phyloP scores from a whole-genome alignment of 2,888 invertebrate species.

The Poecilobothrus nobilitatus region DNA sequence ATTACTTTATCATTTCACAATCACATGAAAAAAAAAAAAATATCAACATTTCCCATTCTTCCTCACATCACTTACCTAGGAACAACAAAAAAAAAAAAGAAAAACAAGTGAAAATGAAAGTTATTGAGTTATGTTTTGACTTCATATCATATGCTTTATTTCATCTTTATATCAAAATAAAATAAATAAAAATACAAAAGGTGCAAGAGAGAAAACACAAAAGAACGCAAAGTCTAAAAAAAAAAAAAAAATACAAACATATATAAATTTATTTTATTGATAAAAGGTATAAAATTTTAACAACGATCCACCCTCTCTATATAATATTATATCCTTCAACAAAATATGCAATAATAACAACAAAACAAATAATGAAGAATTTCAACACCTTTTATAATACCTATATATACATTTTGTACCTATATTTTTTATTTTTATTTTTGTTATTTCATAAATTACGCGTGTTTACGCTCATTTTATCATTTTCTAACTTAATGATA shows the following conservation, averaged over 20 bases:
- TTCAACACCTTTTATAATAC: background rate
- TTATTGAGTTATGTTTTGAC: conserved; percentile 6
- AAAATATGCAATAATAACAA: too few species aligned
- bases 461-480: conserved; percentile 10
- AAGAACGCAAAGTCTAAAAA: background rate
- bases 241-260: too few species aligned
- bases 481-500: conserved; percentile 11
- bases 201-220: background rate
- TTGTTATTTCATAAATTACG: background rate
- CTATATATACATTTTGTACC: too few species aligned
- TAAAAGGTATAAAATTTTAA: background rate
- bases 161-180: background rate
- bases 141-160: conserved; percentile 4
- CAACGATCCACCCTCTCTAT: too few species aligned
- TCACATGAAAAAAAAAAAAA: too few species aligned
- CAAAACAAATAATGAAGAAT: too few species aligned
- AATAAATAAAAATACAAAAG: background rate
- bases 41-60: too few species aligned
- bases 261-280: background rate
- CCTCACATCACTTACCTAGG: too few species aligned
- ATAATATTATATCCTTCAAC: too few species aligned
- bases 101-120: background rate
- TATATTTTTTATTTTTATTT: background rate
- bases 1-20: too few species aligned
- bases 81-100: background rate